Evolutionary conservation across 2,113 vertebrate species (phyloP).

Genomic region (Genyomyrus donnyi): DNA sequence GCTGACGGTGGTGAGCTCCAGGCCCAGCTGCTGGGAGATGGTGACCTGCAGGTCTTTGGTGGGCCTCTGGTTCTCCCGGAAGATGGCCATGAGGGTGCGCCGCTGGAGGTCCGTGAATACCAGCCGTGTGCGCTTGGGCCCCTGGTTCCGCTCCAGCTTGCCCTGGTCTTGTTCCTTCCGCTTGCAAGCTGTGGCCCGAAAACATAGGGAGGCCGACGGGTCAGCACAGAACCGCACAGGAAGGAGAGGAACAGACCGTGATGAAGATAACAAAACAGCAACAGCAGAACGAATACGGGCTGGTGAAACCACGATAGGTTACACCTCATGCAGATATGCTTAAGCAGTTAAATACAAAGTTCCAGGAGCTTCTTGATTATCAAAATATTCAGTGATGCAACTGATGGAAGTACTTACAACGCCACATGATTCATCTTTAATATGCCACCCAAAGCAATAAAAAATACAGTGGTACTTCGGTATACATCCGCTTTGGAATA

Average conservation of each 20-base stretch:
- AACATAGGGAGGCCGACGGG: slow-evolving; percentile 11
- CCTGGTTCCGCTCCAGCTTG: slow-evolving; percentile 68
- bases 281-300: background rate
- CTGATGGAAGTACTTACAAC: background rate
- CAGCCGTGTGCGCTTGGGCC: slow-evolving; percentile 70
- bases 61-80: slow-evolving; percentile 66
- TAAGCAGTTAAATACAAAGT: background rate
- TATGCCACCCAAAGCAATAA: background rate
- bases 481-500: no score
- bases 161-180: slow-evolving; percentile 66
- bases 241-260: background rate
- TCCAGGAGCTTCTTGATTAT: background rate
- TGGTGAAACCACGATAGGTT: background rate
- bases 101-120: slow-evolving; percentile 75
- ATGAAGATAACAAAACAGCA: background rate
- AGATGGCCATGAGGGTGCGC: slow-evolving; percentile 72
- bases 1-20: slow-evolving; percentile 75
- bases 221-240: background rate
- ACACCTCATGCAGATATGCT: background rate
- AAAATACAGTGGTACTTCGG: background rate
- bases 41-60: slow-evolving; percentile 75
- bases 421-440: background rate
- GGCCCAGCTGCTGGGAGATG: slow-evolving; percentile 74
- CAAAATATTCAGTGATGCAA: background rate
- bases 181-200: slow-evolving; percentile 54